Conservation (phyloP, 2,113 vertebrate species). For the Coreoperca whiteheadi region DNA sequence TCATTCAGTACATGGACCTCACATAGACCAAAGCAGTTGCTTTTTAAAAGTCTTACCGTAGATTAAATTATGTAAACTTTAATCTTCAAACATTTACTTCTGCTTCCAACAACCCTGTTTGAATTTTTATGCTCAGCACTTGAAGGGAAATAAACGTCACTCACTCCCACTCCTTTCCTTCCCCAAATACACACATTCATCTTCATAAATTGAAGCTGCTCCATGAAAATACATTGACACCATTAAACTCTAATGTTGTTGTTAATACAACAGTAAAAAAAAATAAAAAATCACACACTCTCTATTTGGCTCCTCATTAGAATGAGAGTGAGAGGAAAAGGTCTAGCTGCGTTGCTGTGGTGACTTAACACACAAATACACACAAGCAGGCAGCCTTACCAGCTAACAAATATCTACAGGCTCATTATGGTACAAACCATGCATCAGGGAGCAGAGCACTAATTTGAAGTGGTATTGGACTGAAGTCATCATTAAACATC, state of each 20-base stretch:
- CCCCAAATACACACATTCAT: conserved; percentile 23
- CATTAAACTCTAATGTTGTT: conserved; percentile 43
- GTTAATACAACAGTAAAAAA: conserved; percentile 1
- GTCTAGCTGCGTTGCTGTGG: neutral
- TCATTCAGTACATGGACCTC: neutral
- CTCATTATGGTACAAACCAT: conserved; percentile 25
- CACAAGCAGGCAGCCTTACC: neutral
- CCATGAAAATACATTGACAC: conserved; percentile 3
- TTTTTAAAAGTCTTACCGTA: conserved; percentile 10
- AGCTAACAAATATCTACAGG: conserved; percentile 4
- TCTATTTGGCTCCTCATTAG: neutral
- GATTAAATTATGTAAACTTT: neutral
- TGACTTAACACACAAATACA: neutral
- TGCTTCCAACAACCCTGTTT: neutral
- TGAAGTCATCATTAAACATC: neutral
- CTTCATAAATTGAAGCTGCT: conserved; percentile 15
- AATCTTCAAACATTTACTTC: neutral
- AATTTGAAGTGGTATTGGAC: conserved; percentile 14
- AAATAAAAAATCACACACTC: neutral
- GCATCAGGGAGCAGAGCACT: conserved; percentile 16
- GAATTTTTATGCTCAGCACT: conserved; percentile 3
- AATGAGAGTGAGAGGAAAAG: neutral
- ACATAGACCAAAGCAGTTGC: neutral
- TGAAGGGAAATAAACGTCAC: conserved; percentile 17
- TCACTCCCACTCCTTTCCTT: conserved; percentile 8